These are phyloP conservation scores for Epiblema foenella DNA, from an alignment of 2,888 invertebrate species.

Conservation along the genomic window DNA sequence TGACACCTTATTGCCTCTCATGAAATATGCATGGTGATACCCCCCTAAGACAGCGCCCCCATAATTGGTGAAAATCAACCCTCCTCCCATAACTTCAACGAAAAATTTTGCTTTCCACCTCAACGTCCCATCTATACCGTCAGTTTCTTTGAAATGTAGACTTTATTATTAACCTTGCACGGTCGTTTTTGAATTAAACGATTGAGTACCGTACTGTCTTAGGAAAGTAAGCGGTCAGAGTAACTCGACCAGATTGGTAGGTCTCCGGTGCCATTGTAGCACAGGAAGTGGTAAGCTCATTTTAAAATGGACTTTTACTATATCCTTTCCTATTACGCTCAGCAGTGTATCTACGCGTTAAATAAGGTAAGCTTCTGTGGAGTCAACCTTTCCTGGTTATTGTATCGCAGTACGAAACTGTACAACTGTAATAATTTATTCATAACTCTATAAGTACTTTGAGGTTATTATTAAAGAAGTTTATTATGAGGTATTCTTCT, in stretches of 20 bases:
- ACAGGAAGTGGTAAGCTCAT: slow-evolving; percentile 9
- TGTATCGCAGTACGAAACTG: slow-evolving; percentile 39
- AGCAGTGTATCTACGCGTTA: slow-evolving; percentile 45
- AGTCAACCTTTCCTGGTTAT: slow-evolving; percentile 41
- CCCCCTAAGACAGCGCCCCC: slow-evolving; percentile 61
- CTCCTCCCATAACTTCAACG: slow-evolving; percentile 51
- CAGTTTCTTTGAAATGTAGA: background rate
- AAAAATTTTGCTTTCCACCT: slow-evolving; percentile 37
- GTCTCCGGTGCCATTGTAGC: background rate
- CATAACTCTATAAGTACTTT: slow-evolving; percentile 28
- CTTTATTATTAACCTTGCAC: slow-evolving; percentile 6
- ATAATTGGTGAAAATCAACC: slow-evolving; percentile 69
- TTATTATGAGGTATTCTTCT: background rate
- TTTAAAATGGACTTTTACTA: slow-evolving; percentile 31
- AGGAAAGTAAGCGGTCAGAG: slow-evolving; percentile 6
- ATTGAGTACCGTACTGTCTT: slow-evolving; percentile 1
- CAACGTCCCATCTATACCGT: background rate
- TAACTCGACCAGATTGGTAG: slow-evolving; percentile 20
- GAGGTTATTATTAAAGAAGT: background rate
- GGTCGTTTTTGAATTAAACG: slow-evolving; percentile 12
- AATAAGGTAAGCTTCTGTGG: slow-evolving; percentile 43
- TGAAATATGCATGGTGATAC: slow-evolving; percentile 79
- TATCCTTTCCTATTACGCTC: slow-evolving; percentile 43
- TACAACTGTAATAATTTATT: slow-evolving; percentile 36
- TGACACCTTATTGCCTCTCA: slow-evolving; percentile 75